phyloP scores from a whole-genome alignment of 1,140 invertebrate genomes.

The Diorhabda elongata region DNA sequence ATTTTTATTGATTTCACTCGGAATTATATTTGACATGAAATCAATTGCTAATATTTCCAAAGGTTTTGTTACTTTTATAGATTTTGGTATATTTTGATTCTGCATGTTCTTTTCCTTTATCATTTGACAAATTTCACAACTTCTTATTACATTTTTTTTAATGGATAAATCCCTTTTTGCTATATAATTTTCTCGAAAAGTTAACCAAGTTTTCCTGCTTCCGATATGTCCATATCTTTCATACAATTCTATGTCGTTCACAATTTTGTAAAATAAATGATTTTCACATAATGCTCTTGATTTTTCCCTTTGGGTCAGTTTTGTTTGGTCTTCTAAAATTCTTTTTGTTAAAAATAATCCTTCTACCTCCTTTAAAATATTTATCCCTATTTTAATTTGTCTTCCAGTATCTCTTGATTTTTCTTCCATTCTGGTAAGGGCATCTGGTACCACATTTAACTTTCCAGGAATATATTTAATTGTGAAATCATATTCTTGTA shows the following conservation, averaged over 20 bases:
- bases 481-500: slow-evolving; percentile 9
- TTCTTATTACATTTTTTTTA: slow-evolving; percentile 6
- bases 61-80: slow-evolving; percentile 4
- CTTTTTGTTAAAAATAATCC: slow-evolving; percentile 1
- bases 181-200: slow-evolving; percentile 8
- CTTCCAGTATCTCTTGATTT: not conserved
- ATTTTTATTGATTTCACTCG: not conserved
- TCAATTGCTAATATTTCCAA: slow-evolving; percentile 9
- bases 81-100: slow-evolving; percentile 6
- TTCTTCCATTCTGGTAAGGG: slow-evolving; percentile 6
- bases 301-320: slow-evolving; percentile 9
- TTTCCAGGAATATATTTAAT: slow-evolving; percentile 11
- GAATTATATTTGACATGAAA: slow-evolving; percentile 4
- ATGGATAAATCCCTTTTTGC: not conserved
- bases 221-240: slow-evolving; percentile 10
- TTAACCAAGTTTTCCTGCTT: slow-evolving; percentile 4
- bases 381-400: slow-evolving; percentile 16
- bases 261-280: not conserved
- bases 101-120: not conserved
- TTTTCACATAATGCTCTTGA: not conserved
- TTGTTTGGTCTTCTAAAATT: not conserved
- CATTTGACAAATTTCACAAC: slow-evolving; percentile 4
- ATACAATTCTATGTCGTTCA: slow-evolving; percentile 8
- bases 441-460: slow-evolving; percentile 4
- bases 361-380: slow-evolving; percentile 1